A percentile compares a stretch with the other conserved stretches of the same genome.
Conservation (phyloP, 2,797 vertebrate genomes). For the Enteromius viviparus region DNA sequence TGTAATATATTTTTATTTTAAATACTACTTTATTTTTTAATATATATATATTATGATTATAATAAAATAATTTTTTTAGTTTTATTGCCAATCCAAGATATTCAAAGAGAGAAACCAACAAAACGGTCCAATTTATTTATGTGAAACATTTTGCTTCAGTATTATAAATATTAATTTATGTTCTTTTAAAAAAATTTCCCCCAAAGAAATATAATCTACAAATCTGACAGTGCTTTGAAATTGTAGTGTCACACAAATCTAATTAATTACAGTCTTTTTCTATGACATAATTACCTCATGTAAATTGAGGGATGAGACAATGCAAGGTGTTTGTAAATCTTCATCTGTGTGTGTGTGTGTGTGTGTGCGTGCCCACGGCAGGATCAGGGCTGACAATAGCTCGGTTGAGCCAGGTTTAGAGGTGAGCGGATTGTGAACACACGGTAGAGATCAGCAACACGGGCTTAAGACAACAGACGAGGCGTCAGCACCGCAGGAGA, state of each 20-base stretch:
- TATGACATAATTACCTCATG: background rate
- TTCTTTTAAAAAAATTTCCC: slow-evolving; percentile 25
- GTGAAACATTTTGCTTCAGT: background rate
- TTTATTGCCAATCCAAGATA: background rate
- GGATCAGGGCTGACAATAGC: slow-evolving; percentile 72
- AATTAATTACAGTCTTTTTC: background rate
- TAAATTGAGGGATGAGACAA: slow-evolving; percentile 9
- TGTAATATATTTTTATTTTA: background rate
- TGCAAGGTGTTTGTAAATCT: slow-evolving; percentile 20
- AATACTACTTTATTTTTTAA: background rate
- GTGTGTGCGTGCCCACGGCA: slow-evolving; percentile 30
- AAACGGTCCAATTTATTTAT: background rate
- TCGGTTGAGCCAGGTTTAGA: slow-evolving; percentile 72
- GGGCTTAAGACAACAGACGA: slow-evolving; percentile 56
- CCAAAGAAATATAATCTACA: slow-evolving; percentile 24
- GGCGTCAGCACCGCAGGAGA: slow-evolving; percentile 60
- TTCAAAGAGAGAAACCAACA: background rate
- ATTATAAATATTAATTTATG: background rate
- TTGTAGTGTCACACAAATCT: background rate
- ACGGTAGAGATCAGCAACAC: slow-evolving; percentile 52
- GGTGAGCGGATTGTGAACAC: slow-evolving; percentile 73
- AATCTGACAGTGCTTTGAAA: background rate
- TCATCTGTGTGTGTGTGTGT: slow-evolving; percentile 7
- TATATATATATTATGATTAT: background rate
- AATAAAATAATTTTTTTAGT: background rate